Conservation (phyloP, 2,797 vertebrate species). For the Remorina albescens region DNA sequence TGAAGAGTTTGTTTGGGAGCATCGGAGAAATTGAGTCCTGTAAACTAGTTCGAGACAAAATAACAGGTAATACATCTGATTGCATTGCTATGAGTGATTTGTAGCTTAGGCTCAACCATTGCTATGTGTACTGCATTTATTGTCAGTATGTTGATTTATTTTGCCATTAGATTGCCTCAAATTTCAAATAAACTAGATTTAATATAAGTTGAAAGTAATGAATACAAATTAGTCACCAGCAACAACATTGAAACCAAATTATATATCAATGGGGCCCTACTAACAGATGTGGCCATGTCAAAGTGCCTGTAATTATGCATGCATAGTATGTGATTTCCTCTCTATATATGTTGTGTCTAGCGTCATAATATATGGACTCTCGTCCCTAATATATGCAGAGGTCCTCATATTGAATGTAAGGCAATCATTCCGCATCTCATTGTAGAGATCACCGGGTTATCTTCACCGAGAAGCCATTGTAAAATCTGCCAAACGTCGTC, state of each 20-base stretch:
- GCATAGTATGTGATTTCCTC: slow-evolving; percentile 6
- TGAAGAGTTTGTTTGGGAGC: slow-evolving; percentile 98
- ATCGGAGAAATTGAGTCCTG: slow-evolving; percentile 99
- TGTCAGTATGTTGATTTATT: background rate
- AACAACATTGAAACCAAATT: background rate
- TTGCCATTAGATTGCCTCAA: background rate
- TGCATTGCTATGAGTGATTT: slow-evolving; percentile 21
- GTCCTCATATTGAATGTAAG: slow-evolving; percentile 42
- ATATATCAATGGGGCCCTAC: slow-evolving; percentile 5
- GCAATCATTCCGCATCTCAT: slow-evolving; percentile 27
- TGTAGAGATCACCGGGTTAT: slow-evolving; percentile 13
- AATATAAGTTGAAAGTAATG: background rate
- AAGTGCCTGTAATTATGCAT: slow-evolving; percentile 21
- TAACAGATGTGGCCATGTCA: background rate
- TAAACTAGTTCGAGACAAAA: slow-evolving; percentile 99
- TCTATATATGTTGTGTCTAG: slow-evolving; percentile 18
- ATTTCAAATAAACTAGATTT: background rate
- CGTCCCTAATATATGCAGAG: slow-evolving; percentile 39
- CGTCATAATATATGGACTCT: slow-evolving; percentile 41
- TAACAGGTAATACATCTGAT: slow-evolving; percentile 90
- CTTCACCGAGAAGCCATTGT: slow-evolving; percentile 35
- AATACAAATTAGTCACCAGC: background rate
- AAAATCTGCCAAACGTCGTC: slow-evolving; percentile 40
- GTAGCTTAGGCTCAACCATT: background rate
- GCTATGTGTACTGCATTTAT: background rate